Base-by-base conservation (phyloP, 1,140 invertebrate genomes). In the Limonius californicus region DNA sequence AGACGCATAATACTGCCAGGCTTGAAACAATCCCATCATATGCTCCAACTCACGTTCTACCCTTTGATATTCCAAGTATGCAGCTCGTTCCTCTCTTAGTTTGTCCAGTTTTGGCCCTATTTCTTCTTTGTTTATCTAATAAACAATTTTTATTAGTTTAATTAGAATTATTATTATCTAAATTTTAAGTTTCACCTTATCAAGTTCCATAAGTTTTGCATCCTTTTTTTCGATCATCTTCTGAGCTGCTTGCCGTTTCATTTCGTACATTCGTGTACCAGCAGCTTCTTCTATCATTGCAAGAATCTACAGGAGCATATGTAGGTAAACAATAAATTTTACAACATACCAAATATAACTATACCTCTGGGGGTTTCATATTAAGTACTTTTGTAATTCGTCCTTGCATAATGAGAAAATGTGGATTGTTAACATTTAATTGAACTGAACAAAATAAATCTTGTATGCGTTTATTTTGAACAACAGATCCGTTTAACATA, bases 321-420 rank as follows among this genome's bases (percentile, higher is more conserved):
- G 16, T 45, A 18, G 43, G 16, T 18, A n/a, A 45, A 45, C 11
- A 4, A 32, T 11, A 32, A 32, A 32, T 32, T 32, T 6, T 32
- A 11, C n/a, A n/a, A n/a, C n/a, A n/a, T n/a, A n/a, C n/a, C 27
- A 19, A 54, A 54, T 8, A 53, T 15, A 54, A 15, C 23, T 12
- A 45, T 62, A 94, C 91, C 83, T 99, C 97, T 61, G 87, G 84
- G 12, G 97, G 95, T 74, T 98, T 99, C 97, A 99, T 99, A 76
- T 98, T 99, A 1, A 99, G 82, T 1, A 99, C 97, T 84, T 99
- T 99, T 0, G 97, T 99, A 57, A 99, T 98, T 70, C 96, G 86
- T 7, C 98, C 98, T 84, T 99, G 98, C 97, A 99, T 99, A 68
- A 99, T 99, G 2, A 99, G 85, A 77, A 99, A 99, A 77, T 99